A percentile compares a stretch with the other conserved stretches of the same genome.
Conservation (phyloP, 2,113 vertebrate species). For the Hymenochirus boettgeri region DNA sequence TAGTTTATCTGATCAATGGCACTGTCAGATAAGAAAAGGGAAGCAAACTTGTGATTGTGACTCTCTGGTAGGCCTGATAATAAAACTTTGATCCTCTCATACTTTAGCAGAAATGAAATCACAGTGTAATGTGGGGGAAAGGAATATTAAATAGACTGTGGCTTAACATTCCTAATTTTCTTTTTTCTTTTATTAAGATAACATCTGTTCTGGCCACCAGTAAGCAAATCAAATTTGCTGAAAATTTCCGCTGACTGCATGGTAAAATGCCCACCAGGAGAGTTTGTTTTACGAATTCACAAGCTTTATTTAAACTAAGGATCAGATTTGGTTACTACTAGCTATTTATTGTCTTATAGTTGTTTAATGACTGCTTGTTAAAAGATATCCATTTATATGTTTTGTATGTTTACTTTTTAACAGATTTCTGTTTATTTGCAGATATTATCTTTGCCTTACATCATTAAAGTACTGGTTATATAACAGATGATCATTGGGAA, state of each 20-base stretch:
- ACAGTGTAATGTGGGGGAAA: conserved; percentile 25
- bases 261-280: conserved; percentile 49
- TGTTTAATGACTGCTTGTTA: neutral
- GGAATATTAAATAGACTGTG: conserved; percentile 43
- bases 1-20: neutral
- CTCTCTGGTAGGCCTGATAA: neutral
- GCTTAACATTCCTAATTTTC: conserved; percentile 51
- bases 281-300: conserved; percentile 50
- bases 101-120: conserved; percentile 9
- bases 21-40: neutral
- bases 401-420: no score
- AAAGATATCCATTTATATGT: no score
- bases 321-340: conserved; percentile 5
- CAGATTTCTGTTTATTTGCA: no score
- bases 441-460: no score
- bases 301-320: conserved; percentile 38
- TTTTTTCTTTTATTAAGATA: conserved; percentile 56
- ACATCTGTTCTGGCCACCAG: conserved; percentile 58
- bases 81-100: conserved; percentile 7
- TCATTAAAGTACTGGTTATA: no score
- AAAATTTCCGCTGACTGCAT: conserved; percentile 56
- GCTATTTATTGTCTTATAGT: conserved; percentile 8
- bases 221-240: conserved; percentile 61
- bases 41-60: neutral
- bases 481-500: no score